These are phyloP conservation scores for Promerops cafer DNA, from an alignment of 2,113 vertebrate genomes.

Conservation along the genomic window DNA sequence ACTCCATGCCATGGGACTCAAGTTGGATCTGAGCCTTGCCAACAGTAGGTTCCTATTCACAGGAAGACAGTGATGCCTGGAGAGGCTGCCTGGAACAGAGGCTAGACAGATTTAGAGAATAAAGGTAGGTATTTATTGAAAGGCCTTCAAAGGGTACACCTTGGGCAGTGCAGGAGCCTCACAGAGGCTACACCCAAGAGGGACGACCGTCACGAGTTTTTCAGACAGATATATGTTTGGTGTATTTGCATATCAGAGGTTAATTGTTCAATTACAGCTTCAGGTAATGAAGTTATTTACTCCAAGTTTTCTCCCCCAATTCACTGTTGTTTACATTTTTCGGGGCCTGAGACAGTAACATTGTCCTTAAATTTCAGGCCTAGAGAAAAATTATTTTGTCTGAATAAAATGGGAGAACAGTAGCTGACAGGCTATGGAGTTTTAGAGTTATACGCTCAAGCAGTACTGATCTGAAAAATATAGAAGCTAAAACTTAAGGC, in stretches of 20 bases:
- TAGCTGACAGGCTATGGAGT: neutral
- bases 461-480: neutral
- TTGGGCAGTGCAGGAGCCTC: neutral
- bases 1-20: neutral
- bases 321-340: neutral
- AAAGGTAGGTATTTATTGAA: neutral
- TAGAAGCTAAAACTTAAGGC: neutral
- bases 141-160: neutral
- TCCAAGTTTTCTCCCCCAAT: neutral
- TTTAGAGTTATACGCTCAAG: no score
- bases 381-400: neutral
- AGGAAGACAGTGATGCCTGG: neutral
- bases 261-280: neutral
- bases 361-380: neutral
- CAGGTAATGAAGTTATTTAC: neutral
- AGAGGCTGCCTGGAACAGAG: neutral
- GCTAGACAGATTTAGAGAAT: neutral
- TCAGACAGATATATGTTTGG: neutral
- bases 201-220: rapidly evolving
- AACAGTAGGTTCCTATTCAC: neutral
- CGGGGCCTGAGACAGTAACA: rapidly evolving
- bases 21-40: neutral
- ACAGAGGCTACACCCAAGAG: neutral
- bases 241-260: neutral
- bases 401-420: neutral